Evolutionary conservation across 2,888 invertebrate species (phyloP).

Genomic region (Nephrotoma flavescens): DNA sequence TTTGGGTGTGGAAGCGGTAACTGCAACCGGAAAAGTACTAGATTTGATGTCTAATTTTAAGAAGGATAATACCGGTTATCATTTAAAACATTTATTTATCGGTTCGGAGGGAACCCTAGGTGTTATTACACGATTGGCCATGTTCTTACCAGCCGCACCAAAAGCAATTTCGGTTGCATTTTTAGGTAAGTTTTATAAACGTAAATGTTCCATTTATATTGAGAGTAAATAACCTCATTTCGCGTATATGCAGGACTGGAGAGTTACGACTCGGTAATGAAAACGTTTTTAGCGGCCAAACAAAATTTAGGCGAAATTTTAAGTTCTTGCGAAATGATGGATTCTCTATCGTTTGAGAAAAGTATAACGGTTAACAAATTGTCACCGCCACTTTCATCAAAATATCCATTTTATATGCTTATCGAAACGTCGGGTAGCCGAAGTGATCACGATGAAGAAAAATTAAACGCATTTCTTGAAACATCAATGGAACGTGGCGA

Average conservation of each 20-base stretch:
- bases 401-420: constrained; percentile 69
- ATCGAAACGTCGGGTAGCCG: constrained; percentile 84
- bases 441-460: constrained; percentile 71
- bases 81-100: constrained; percentile 90
- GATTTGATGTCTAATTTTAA: constrained; percentile 74
- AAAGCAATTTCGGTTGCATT: constrained; percentile 74
- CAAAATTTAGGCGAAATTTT: constrained; percentile 71
- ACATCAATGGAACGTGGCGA: constrained; percentile 52
- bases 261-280: constrained; percentile 62
- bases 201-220: background rate
- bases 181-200: constrained; percentile 45
- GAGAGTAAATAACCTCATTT: background rate
- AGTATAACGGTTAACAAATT: constrained; percentile 22
- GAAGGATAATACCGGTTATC: constrained; percentile 97
- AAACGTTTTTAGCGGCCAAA: constrained; percentile 61
- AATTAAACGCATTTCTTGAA: constrained; percentile 64
- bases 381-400: constrained; percentile 37
- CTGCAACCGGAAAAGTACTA: constrained; percentile 70
- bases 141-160: constrained; percentile 79
- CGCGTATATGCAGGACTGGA: constrained; percentile 41
- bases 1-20: constrained; percentile 82
- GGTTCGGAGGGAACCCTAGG: constrained; percentile 97
- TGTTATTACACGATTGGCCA: constrained; percentile 78
- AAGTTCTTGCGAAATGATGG: constrained; percentile 93
- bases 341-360: constrained; percentile 53